Percentiles rank a stretch among this genome's conserved stretches.
Evolutionary conservation across 2,113 vertebrate genomes (phyloP).

Genomic region (Tautogolabrus adspersus): DNA sequence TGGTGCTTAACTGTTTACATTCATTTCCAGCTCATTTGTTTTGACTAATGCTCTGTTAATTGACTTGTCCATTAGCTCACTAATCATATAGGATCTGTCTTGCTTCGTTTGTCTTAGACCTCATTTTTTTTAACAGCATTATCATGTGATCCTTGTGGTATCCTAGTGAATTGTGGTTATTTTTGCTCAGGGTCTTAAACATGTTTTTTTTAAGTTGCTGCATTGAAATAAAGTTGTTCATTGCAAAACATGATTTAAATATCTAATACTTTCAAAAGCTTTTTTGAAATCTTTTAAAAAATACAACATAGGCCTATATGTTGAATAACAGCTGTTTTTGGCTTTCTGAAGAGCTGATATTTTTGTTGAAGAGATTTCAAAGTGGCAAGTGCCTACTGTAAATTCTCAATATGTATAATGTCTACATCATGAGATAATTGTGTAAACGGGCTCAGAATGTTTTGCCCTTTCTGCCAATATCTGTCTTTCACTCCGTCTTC

Average conservation of each 20-base stretch:
- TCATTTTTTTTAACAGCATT: background rate
- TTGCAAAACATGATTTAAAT: no score
- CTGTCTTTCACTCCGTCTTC: conserved; percentile 10
- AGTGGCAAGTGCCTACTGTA: background rate
- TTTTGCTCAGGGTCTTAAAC: background rate
- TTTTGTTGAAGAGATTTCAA: background rate
- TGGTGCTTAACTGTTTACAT: background rate
- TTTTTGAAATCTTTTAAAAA: no score
- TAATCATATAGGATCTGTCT: background rate
- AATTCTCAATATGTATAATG: background rate
- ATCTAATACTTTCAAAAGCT: no score
- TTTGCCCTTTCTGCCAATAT: background rate
- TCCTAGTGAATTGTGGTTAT: background rate
- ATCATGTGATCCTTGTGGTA: background rate
- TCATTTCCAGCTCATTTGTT: conserved; percentile 1
- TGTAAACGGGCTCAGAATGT: background rate
- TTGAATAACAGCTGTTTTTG: no score
- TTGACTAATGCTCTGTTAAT: conserved; percentile 3
- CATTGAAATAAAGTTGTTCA: no score
- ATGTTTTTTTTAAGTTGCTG: no score
- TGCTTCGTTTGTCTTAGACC: background rate
- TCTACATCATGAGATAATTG: background rate
- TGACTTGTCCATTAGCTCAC: background rate
- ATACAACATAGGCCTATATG: no score
- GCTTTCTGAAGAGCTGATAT: background rate